phyloP scores from a whole-genome alignment of 1,140 invertebrate species.

The Gonatopus flavifemur region DNA sequence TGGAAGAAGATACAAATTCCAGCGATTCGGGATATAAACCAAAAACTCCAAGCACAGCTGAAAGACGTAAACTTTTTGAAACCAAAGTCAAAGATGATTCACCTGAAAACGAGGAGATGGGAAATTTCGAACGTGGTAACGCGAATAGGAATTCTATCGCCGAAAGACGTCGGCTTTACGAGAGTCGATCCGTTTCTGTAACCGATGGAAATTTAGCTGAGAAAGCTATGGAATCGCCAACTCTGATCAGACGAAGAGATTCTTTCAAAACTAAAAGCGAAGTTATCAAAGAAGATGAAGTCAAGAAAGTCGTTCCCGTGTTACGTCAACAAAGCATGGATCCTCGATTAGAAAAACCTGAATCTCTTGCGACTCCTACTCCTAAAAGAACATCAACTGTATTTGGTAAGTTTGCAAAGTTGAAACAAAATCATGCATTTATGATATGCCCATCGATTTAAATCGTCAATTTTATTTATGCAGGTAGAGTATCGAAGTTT shows the following conservation, averaged over 20 bases:
- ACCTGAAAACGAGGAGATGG: constrained; percentile 54
- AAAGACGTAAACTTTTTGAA: constrained; percentile 71
- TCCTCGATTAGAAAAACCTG: constrained; percentile 51
- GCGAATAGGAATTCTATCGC: constrained; percentile 73
- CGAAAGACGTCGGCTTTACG: constrained; percentile 75
- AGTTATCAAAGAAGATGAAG: constrained; percentile 61
- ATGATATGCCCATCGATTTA: constrained; percentile 1
- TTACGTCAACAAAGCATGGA: constrained; percentile 60
- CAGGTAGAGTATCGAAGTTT: constrained; percentile 89
- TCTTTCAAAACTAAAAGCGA: constrained; percentile 63
- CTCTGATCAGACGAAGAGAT: constrained; percentile 66
- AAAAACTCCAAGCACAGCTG: constrained; percentile 75
- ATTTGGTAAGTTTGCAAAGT: constrained; percentile 65
- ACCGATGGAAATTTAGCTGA: constrained; percentile 63
- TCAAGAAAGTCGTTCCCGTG: constrained; percentile 59
- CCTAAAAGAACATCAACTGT: constrained; percentile 83
- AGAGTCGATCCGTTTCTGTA: constrained; percentile 66
- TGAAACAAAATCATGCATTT: constrained; percentile 6
- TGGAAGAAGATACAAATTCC: constrained; percentile 65
- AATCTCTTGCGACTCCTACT: constrained; percentile 56
- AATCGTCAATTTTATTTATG: constrained; percentile 25
- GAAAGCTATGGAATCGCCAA: constrained; percentile 69
- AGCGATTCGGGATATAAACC: constrained; percentile 66
- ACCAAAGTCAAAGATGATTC: constrained; percentile 56
- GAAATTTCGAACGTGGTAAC: constrained; percentile 60